These are phyloP conservation scores for Anneissia japonica DNA, from an alignment of 35 echinoderm and acorn worm species.

Conservation along the genomic window DNA sequence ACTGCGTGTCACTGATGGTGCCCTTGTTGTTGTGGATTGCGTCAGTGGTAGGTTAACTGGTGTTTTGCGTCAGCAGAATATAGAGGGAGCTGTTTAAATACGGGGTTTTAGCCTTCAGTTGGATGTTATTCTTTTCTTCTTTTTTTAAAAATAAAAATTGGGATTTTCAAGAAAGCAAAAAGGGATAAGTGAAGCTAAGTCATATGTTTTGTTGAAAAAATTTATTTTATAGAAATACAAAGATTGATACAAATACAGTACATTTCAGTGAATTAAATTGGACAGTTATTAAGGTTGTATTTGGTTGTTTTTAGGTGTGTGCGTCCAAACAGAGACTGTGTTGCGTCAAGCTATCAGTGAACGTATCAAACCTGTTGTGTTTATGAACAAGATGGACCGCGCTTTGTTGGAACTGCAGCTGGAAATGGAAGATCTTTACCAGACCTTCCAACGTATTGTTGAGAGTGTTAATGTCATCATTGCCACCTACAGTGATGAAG, in stretches of 20 bases:
- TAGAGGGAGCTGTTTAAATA: too few species aligned
- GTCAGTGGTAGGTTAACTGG: conserved; percentile 92
- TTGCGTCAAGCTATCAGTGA: conserved; percentile 91
- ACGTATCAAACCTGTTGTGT: conserved; percentile 90
- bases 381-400: conserved; percentile 99
- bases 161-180: too few species aligned
- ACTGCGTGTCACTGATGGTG: conserved; percentile 89
- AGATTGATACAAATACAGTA: too few species aligned
- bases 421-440: conserved; percentile 77
- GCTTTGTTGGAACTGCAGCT: conserved; percentile 94
- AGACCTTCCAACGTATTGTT: conserved; percentile 78
- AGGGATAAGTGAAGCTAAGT: too few species aligned
- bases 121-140: too few species aligned
- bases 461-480: conserved; percentile 93
- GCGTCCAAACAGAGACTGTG: conserved; percentile 98
- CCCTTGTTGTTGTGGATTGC: conserved; percentile 94
- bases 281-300: not conserved
- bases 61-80: too few species aligned
- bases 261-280: too few species aligned
- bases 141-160: too few species aligned
- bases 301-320: conserved; percentile 56
- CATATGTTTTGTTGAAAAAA: too few species aligned
- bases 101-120: too few species aligned
- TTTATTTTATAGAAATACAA: too few species aligned
- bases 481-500: conserved; percentile 71